Evolutionary conservation across 2,888 invertebrate genomes (phyloP), one percentile per base, ranked within the genome.

Genomic region (Scaptomyza polygonia): DNA sequence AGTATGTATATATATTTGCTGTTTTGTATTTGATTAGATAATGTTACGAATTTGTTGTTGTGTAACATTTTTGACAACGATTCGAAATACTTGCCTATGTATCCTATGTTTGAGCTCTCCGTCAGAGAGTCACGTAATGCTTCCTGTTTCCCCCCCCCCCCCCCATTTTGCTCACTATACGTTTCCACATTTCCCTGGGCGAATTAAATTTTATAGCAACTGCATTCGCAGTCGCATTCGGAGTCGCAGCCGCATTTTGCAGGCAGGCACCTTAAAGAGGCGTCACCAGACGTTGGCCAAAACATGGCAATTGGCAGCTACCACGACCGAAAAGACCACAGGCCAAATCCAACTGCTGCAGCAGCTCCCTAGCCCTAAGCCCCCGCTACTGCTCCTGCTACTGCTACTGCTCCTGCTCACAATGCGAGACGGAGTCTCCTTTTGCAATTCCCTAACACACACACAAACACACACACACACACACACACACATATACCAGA

Each of bases 191-290:
- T 52, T 40, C 52, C 67, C 39, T 6, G 7, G 57, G 49, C 53
- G 86, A 86, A 80, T 80, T 88, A 64, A 86, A 86, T 88, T 80
- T 88, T 75, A 80, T 86, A 58, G 88, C 79, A 80, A 86, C 79
- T 80, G 79, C 79, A 79, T 57, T 78, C 64, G 78, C 85, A 51
- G 29, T 58, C 48, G 21, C 32, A 48, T 29, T 49, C 57, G 30
- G 34, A 53, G 16, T 21, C 42, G 86, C 79, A 47, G 29, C 53
- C 25, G 14, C 36, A 49, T 54, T 54, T 30, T 64, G 40, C 65
- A 43, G 29, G 59, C 55, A 56, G 29, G 59, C 55, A 56, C 56
- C 68, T 64, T 64, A 44, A 64, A 64, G 63, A 63, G 63, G 67
- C 67, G 63, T 63, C 63, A 44, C 64, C 64, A 67, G 67, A 63